These are phyloP conservation scores for Stegodyphus mimosarum DNA, from an alignment of 1,140 invertebrate genomes.

Conservation along the genomic window DNA sequence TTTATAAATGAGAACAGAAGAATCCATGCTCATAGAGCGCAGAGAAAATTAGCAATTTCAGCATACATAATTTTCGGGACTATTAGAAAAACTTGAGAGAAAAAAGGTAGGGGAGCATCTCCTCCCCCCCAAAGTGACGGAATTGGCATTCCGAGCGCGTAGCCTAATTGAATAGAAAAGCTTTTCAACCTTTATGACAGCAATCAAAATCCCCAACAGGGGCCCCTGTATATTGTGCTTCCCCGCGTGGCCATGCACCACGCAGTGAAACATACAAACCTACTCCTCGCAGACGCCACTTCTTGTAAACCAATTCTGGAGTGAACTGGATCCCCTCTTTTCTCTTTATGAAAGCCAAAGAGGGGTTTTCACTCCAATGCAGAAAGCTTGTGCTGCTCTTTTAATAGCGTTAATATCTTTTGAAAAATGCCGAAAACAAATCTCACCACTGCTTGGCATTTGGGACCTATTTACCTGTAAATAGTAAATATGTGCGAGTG, in stretches of 20 bases:
- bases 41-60: conserved; percentile 17
- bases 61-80: conserved; percentile 20
- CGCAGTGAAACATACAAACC: conserved; percentile 8
- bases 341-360: no score
- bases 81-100: not conserved
- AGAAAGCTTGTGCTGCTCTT: no score
- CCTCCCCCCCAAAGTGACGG: not conserved
- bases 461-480: no score
- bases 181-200: conserved; percentile 49
- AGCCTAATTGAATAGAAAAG: conserved; percentile 47
- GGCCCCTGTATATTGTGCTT: conserved; percentile 4
- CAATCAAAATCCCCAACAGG: conserved; percentile 14
- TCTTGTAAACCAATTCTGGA: not conserved
- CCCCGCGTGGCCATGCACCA: not conserved
- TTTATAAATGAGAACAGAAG: no score
- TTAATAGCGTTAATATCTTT: no score
- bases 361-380: no score
- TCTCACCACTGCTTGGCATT: no score
- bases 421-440: no score
- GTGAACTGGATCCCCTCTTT: no score
- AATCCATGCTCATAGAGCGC: no score
- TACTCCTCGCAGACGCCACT: not conserved
- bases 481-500: no score
- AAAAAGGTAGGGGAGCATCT: not conserved
- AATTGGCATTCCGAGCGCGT: conserved; percentile 37